Evolutionary conservation across 2,113 vertebrate genomes (phyloP).

Genomic region (Neolamprologus brichardi): DNA sequence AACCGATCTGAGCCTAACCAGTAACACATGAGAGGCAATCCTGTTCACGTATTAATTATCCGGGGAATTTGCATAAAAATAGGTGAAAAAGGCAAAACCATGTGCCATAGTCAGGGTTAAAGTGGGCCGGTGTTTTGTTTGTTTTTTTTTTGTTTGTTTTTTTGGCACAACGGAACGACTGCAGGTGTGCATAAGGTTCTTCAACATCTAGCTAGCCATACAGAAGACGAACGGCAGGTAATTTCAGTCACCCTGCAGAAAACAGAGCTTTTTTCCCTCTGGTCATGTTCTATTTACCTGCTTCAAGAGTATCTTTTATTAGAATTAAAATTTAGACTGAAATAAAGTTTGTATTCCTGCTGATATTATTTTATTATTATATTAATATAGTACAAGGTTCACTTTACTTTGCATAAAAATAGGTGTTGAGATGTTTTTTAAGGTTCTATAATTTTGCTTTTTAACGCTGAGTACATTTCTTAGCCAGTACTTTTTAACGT

Average conservation of each 20-base stretch:
- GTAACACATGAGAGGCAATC: background rate
- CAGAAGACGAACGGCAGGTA: background rate
- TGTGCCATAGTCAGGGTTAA: background rate
- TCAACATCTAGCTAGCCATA: background rate
- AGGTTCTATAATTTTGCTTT: background rate
- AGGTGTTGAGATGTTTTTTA: background rate
- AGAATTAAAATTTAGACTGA: background rate
- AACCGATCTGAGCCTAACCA: background rate
- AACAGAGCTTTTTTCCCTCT: background rate
- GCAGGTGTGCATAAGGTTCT: background rate
- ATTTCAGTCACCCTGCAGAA: background rate
- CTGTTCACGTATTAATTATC: accelerated
- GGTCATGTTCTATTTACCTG: background rate
- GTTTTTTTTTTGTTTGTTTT: background rate
- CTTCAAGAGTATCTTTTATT: background rate
- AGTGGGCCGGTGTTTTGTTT: background rate
- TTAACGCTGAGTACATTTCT: accelerated
- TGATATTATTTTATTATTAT: background rate
- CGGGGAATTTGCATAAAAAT: background rate
- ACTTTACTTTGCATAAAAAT: background rate
- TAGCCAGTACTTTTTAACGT: background rate
- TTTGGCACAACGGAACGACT: background rate
- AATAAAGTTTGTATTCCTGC: background rate
- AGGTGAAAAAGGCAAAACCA: background rate
- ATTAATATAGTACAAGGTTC: background rate